Conservation (phyloP, 2,888 invertebrate genomes). For the Tolmerus cingulatus region DNA sequence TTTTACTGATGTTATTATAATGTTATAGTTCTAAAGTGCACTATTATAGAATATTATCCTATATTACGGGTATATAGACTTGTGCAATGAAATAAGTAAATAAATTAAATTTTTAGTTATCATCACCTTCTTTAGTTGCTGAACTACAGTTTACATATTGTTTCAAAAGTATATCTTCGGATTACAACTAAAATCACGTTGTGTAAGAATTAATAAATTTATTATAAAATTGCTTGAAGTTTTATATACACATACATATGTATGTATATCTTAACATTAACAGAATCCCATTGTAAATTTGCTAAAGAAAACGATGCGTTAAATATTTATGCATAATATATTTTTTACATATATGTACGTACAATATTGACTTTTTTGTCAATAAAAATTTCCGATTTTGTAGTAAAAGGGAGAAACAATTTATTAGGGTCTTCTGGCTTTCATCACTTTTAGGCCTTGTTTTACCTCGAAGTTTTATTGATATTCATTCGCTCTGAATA, state of each 20-base stretch:
- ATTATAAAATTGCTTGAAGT: background rate
- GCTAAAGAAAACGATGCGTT: background rate
- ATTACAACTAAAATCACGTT: background rate
- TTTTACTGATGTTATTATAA: too few relatives aligned
- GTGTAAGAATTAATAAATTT: background rate
- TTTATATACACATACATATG: too few relatives aligned
- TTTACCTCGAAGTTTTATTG: background rate
- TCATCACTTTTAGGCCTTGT: background rate
- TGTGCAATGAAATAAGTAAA: too few relatives aligned
- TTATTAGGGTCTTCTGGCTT: background rate
- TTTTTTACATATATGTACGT: background rate
- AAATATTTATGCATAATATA: background rate
- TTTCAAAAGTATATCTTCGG: too few relatives aligned
- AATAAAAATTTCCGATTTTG: background rate
- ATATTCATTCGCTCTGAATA: background rate
- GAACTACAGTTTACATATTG: too few relatives aligned
- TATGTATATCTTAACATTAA: background rate
- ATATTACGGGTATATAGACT: too few relatives aligned
- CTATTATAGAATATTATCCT: too few relatives aligned
- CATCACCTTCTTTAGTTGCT: too few relatives aligned
- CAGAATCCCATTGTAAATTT: background rate
- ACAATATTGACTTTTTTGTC: background rate
- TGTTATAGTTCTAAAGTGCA: too few relatives aligned
- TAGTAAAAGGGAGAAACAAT: background rate
- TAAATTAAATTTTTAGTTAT: too few relatives aligned